These are phyloP conservation scores for Latrodectus geometricus DNA, from an alignment of 1,140 invertebrate species.

Conservation along the genomic window DNA sequence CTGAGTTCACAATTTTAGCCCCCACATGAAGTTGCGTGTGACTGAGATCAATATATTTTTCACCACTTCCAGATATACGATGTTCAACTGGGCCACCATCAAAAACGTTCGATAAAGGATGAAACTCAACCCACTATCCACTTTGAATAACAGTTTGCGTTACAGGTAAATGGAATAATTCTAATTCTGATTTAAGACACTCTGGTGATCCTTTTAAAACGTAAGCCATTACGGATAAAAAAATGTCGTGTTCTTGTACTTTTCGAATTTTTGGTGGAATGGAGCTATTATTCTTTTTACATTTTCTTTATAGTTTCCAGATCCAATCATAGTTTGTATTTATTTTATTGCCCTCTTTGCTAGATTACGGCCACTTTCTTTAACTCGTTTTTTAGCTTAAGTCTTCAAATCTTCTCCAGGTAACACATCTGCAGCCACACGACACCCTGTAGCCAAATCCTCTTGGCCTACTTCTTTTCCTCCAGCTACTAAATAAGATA, in stretches of 20 bases:
- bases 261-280: slow-evolving; percentile 14
- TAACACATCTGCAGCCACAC: no score
- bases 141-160: slow-evolving; percentile 18
- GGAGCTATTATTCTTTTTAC: neutral
- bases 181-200: no score
- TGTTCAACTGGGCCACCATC: neutral
- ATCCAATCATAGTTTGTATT: neutral
- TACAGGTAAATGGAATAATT: neutral
- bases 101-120: no score
- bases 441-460: no score
- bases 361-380: slow-evolving; percentile 10
- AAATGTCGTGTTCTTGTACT: neutral
- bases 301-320: slow-evolving; percentile 30
- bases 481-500: no score
- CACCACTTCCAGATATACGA: slow-evolving; percentile 7
- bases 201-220: no score
- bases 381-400: no score
- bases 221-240: slow-evolving; percentile 24
- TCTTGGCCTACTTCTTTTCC: no score
- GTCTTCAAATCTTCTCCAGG: no score
- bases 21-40: slow-evolving; percentile 1
- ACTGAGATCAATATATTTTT: slow-evolving; percentile 8
- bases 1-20: neutral
- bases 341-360: neutral
- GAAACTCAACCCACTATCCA: no score